Evolutionary conservation across 2,113 vertebrate species (phyloP), one percentile per base, ranked within the genome.

Genomic region (Psilopsiagon aurifrons): DNA sequence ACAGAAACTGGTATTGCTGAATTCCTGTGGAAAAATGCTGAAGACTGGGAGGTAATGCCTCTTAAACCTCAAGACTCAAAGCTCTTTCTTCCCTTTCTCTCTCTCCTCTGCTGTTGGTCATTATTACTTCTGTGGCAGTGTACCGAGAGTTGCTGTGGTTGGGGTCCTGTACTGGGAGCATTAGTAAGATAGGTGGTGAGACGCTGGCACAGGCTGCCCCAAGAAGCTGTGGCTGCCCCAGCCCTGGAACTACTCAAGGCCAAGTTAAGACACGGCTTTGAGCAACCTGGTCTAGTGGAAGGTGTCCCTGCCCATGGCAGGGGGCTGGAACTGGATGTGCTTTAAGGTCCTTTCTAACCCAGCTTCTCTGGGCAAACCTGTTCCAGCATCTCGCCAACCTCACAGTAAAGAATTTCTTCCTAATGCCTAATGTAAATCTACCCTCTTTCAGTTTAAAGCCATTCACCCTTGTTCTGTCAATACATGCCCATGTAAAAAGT

Each of bases 81-180:
- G 31, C 14, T 62, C 37, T 22, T 66, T 67, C 49, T 83, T 77
- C 35, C 41, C 7, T 76, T 79, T 43, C 17, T 84, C 49, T n/a
- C 19, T 49, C 57, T 47, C 62, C 29, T 80, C 71, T 6, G 0
- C 55, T 57, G 22, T 49, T 0, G 0, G n/a, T 74, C n/a, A 10
- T 37, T 33, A 23, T 54, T 75, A 17, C 25, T 83, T 41, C 17
- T 46, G 27, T 31, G 37, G 35, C 15, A 17, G 25, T 39, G 20
- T 31, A 27, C 24, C 7, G 5, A 64, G 52, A 57, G 14, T 27
- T 0, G 3, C 24, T 0, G 0, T 29, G 49, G 16, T 17, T 67
- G 51, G 14, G 23, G 15, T 51, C 25, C 23, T 71, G 17, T 43
- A 37, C 20, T 11, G 49, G 37, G 63, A 47, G 39, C 1, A 0